phyloP scores from a whole-genome alignment of 2,797 vertebrate genomes.

The Parauchenoglanis ngamensis region DNA sequence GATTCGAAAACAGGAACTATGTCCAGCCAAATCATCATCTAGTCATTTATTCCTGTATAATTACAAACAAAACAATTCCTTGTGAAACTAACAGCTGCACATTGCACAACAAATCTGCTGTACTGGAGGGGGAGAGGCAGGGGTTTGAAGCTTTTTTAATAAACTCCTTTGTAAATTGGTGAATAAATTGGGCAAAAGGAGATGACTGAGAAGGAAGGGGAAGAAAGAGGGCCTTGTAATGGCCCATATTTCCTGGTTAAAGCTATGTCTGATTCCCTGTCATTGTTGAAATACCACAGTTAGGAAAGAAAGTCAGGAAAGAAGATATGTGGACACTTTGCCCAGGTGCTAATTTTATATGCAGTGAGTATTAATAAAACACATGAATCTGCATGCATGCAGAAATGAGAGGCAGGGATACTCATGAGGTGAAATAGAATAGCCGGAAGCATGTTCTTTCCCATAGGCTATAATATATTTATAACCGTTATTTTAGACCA shows the following conservation, averaged over 20 bases:
- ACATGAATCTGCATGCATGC: slow-evolving; percentile 49
- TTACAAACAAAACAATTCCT: background rate
- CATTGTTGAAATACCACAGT: background rate
- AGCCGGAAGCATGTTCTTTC: slow-evolving; percentile 49
- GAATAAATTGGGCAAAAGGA: background rate
- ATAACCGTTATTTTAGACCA: slow-evolving; percentile 44
- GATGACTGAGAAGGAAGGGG: background rate
- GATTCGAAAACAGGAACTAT: no score
- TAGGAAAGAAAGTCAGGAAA: slow-evolving; percentile 47
- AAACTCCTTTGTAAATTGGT: slow-evolving; percentile 1
- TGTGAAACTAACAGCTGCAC: background rate
- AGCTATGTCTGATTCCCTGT: background rate
- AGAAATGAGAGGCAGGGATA: slow-evolving; percentile 50
- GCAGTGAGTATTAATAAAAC: slow-evolving; percentile 54
- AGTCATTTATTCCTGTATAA: background rate
- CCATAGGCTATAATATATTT: slow-evolving; percentile 7
- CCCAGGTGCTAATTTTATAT: slow-evolving; percentile 60
- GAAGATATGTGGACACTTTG: slow-evolving; percentile 50
- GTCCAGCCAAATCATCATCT: no score
- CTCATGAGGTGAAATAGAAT: slow-evolving; percentile 36
- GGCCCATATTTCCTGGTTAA: background rate
- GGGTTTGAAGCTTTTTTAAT: background rate
- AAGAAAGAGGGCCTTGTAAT: background rate
- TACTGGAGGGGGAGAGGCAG: no score
- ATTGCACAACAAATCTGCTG: background rate